phyloP scores from a whole-genome alignment of 2,888 invertebrate genomes.

The Salpingus planirostris region DNA sequence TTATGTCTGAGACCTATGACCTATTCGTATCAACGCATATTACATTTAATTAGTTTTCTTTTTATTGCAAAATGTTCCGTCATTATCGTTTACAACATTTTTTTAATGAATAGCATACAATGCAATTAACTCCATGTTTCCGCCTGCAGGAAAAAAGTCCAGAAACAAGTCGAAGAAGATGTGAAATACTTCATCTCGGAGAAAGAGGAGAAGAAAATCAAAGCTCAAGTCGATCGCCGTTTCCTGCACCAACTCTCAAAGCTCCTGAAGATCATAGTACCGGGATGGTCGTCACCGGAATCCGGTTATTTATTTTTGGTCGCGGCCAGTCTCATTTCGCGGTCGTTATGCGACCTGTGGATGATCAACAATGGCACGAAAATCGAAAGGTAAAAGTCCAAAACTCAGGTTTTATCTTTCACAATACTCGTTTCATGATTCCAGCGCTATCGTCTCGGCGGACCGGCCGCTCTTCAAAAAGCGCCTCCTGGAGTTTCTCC shows the following conservation, averaged over 20 bases:
- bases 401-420: too few relatives aligned
- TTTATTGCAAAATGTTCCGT: too few relatives aligned
- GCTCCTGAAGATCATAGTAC: conserved; percentile 68
- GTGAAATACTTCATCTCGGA: conserved; percentile 74
- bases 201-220: conserved; percentile 50
- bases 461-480: conserved; percentile 66
- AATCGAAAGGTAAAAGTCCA: conserved; percentile 89
- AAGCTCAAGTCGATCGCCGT: conserved; percentile 66
- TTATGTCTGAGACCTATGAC: too few relatives aligned
- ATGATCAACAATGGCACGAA: conserved; percentile 91
- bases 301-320: conserved; percentile 63
- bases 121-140: too few relatives aligned
- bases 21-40: too few relatives aligned
- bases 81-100: too few relatives aligned
- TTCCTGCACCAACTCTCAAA: conserved; percentile 62
- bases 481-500: conserved; percentile 67
- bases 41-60: too few relatives aligned
- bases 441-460: conserved; percentile 86
- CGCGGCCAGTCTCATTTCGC: conserved; percentile 71
- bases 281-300: conserved; percentile 70
- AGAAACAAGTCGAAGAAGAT: conserved; percentile 55
- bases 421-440: conserved; percentile 28
- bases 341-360: conserved; percentile 96
- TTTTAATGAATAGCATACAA: too few relatives aligned
- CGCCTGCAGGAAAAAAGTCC: conserved; percentile 42